phyloP scores from a whole-genome alignment of 2,797 vertebrate genomes.

The Cuniculus paca region DNA sequence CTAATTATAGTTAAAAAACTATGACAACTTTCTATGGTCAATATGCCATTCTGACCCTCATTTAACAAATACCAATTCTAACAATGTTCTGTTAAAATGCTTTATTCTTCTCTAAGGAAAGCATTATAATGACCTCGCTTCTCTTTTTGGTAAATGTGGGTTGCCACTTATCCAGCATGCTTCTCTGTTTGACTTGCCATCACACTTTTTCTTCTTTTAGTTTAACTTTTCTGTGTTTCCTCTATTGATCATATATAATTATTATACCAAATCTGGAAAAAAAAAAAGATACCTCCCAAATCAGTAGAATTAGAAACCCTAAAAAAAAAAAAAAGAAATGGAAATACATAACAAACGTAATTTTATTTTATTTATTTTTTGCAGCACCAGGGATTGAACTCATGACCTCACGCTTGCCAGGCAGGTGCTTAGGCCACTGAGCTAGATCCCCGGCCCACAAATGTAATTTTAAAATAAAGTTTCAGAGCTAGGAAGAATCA shows the following conservation, averaged over 20 bases:
- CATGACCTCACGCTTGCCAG: no score
- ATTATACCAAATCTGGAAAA: neutral
- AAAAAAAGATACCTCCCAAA: neutral
- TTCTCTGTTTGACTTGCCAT: neutral
- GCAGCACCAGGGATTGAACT: no score
- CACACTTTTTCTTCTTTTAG: neutral
- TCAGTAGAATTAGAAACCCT: neutral
- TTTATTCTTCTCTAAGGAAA: neutral
- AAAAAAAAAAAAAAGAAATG: neutral
- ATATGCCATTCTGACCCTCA: neutral
- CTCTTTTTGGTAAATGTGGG: neutral
- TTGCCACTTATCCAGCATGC: neutral
- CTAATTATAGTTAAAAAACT: neutral
- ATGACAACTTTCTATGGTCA: neutral
- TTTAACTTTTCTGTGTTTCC: neutral
- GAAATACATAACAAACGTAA: neutral
- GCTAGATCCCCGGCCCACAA: no score
- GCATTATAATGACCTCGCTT: neutral
- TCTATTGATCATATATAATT: neutral
- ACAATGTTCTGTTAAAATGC: neutral
- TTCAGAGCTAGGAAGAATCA: neutral
- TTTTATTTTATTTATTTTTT: no score
- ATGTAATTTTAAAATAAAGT: neutral
- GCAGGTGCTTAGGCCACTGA: no score
- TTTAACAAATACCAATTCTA: neutral